Evolutionary conservation across 2,113 vertebrate genomes (phyloP).

Genomic region (Nibea albiflora): DNA sequence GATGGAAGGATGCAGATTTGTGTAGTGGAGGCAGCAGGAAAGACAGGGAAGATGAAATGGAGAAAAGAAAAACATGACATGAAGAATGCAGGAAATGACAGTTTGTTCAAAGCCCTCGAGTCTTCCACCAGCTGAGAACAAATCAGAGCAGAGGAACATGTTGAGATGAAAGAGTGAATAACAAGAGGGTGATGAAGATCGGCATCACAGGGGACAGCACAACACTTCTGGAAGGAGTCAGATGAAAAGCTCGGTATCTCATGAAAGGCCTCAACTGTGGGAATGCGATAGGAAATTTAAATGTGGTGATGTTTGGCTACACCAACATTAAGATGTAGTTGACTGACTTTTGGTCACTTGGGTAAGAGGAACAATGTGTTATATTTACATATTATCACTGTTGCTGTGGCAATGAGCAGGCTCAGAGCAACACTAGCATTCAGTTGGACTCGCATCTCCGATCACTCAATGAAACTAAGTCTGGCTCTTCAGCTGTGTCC

Average conservation of each 20-base stretch:
- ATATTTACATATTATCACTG: background rate
- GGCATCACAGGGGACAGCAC: background rate
- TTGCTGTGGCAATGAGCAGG: background rate
- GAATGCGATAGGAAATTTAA: background rate
- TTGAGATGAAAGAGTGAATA: background rate
- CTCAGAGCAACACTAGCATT: background rate
- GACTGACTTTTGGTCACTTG: too few species aligned
- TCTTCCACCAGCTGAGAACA: constrained; percentile 30
- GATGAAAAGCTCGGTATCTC: background rate
- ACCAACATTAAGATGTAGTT: background rate
- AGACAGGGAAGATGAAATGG: background rate
- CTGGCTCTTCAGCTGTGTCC: background rate
- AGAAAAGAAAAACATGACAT: constrained; percentile 39
- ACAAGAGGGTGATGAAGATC: background rate
- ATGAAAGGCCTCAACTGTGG: background rate
- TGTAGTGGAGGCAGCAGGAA: background rate
- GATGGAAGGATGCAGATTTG: background rate
- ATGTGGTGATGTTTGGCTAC: background rate
- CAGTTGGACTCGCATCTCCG: too few species aligned
- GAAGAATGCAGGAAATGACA: constrained; percentile 45
- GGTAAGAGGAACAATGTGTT: too few species aligned
- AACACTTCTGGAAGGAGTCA: background rate
- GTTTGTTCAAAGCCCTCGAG: constrained; percentile 15
- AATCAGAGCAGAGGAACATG: background rate
- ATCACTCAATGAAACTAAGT: too few species aligned